Evolutionary conservation across 92 coral and sea anemone species (phyloP), one percentile per base, ranked within the genome.

Genomic region (Phenganax subtilis): DNA sequence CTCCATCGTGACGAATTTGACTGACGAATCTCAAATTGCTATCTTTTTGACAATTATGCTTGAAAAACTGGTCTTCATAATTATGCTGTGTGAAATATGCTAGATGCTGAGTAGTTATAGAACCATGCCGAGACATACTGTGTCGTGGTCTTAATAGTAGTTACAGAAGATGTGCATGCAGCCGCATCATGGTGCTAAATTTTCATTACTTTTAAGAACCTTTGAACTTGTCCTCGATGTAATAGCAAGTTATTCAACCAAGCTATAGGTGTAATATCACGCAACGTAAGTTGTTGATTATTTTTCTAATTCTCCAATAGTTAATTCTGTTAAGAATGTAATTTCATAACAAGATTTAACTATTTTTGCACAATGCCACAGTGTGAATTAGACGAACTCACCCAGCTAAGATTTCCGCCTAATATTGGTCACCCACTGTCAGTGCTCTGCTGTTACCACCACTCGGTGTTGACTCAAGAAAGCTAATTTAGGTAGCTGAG

Each of bases 341-440:
- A 75, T 31, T 77, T 37, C 14, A 60, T 77, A 77, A 77, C 71
- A 77, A 52, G 82, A 77, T 77, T 77, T 77, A 60, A 54, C 71
- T 77, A 44, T 77, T 60, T 62, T 77, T 77, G 25, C 51, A 60
- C 12, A 30, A 57, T 59, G 16, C 71, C 72, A 62, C 30, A 14
- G 81, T 15, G 81, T 58, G 81, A 76, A 31, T 29, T 54, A 31
- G 2, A 10, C 6, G 10, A 14, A 12, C 30, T 57, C 9, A 54
- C 68, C 25, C 44, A 44, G 47, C 73, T 55, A 52, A 54, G 53
- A 30, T 77, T 77, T 58, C 71, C 82, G 82, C 11, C 62, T 77
- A 6, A 17, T 20, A 20, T 20, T 57, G 17, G 69, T 31, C 82
- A 61, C 28, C 64, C 57, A 54, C 82, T 57, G 66, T 20, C 17